Evolutionary conservation across 1,140 invertebrate genomes (phyloP).

Genomic region (Calephelis virginiensis): DNA sequence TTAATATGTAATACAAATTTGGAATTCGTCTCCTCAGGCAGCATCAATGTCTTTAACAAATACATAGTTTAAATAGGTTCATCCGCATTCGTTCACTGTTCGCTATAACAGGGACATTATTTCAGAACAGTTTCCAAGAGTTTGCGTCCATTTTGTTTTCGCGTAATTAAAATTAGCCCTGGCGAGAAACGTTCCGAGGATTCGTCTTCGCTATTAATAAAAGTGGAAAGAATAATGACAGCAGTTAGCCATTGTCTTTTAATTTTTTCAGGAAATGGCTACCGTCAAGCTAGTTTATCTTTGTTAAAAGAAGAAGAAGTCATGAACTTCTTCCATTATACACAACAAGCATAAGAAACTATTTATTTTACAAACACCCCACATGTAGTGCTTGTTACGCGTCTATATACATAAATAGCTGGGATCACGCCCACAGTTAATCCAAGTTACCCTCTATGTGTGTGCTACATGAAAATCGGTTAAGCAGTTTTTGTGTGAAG

Average conservation of each 20-base stretch:
- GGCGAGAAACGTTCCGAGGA: constrained; percentile 41
- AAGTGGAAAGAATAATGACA: constrained; percentile 36
- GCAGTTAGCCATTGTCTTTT: constrained; percentile 35
- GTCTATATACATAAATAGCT: too few relatives aligned
- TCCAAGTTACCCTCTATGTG: too few relatives aligned
- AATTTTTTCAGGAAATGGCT: constrained; percentile 20
- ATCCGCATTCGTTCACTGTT: constrained; percentile 30
- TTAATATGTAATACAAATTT: background rate
- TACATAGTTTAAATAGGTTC: constrained; percentile 20
- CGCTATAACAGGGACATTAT: constrained; percentile 49
- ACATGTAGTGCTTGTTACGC: too few relatives aligned
- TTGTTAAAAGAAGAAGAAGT: background rate
- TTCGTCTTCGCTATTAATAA: constrained; percentile 44
- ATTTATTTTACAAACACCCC: too few relatives aligned
- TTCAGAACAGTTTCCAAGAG: constrained; percentile 47
- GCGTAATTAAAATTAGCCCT: constrained; percentile 69
- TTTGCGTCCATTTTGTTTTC: constrained; percentile 55
- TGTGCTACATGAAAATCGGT: too few relatives aligned
- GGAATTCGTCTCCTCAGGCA: background rate
- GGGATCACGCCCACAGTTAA: too few relatives aligned
- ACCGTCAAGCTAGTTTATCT: constrained; percentile 1
- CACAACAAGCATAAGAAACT: too few relatives aligned
- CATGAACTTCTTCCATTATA: too few relatives aligned
- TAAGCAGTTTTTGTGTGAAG: too few relatives aligned
- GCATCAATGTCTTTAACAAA: constrained; percentile 1